Percentiles rank a stretch among this genome's conserved stretches.
These are phyloP conservation scores for Lacerta bilineata DNA, from an alignment of 2,797 vertebrate genomes.

Conservation along the genomic window DNA sequence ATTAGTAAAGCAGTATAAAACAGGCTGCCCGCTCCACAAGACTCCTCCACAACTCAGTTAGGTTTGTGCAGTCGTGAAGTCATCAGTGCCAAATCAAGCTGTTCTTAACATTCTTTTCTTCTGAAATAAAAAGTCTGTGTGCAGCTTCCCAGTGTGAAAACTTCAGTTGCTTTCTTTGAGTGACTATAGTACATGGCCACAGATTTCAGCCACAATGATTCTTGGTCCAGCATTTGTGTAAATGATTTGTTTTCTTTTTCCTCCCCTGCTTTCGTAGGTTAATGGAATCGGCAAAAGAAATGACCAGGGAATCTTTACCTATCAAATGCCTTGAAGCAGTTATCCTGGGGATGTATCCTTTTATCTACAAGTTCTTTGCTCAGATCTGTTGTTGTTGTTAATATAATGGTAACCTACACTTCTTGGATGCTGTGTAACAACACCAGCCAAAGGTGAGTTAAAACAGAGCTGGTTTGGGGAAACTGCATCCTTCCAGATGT, in stretches of 20 bases:
- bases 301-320: constrained; percentile 96
- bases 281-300: constrained; percentile 97
- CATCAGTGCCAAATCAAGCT: too few species aligned
- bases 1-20: too few species aligned
- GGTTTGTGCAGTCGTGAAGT: too few species aligned
- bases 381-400: background rate
- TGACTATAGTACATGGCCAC: too few species aligned
- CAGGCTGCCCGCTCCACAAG: too few species aligned
- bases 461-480: background rate
- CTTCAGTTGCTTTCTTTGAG: too few species aligned
- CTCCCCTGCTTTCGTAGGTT: constrained; percentile 81
- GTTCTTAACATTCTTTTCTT: too few species aligned
- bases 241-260: constrained; percentile 48
- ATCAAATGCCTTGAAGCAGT: constrained; percentile 99
- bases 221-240: constrained; percentile 3
- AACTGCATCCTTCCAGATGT: too few species aligned
- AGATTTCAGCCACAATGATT: background rate
- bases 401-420: background rate
- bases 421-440: background rate
- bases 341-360: constrained; percentile 99
- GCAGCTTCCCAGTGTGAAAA: too few species aligned
- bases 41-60: too few species aligned
- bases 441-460: constrained; percentile 49
- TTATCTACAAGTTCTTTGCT: background rate
- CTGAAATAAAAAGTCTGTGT: too few species aligned